phyloP scores from a whole-genome alignment of 2,113 vertebrate species.

The Pavo muticus region DNA sequence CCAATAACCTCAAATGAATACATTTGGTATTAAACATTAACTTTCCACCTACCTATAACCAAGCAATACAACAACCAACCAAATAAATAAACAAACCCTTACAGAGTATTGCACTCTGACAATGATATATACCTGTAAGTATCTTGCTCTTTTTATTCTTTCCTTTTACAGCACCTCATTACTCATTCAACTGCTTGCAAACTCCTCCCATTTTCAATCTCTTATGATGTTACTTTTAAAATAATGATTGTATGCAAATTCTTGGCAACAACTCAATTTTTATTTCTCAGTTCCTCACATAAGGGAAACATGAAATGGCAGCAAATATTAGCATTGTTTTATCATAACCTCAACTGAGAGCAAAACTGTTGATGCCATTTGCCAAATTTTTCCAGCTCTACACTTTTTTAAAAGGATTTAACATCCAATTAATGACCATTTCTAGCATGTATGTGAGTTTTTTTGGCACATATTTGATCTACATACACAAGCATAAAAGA shows the following conservation, averaged over 20 bases:
- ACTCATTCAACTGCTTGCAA: not conserved
- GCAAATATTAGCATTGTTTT: too few species aligned
- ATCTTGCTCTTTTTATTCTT: not conserved
- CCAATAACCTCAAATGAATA: not conserved
- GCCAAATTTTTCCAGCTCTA: not conserved
- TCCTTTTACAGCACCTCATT: not conserved
- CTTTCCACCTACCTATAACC: too few species aligned
- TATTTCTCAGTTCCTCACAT: not conserved
- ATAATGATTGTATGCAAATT: not conserved
- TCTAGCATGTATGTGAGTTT: not conserved
- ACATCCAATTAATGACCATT: not conserved
- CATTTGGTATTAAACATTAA: not conserved
- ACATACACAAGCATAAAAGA: not conserved
- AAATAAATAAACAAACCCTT: not conserved
- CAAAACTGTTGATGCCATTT: not conserved
- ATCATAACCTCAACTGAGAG: not conserved
- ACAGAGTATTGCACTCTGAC: not conserved
- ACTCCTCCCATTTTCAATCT: not conserved
- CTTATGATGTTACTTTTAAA: not conserved
- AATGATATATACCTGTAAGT: not conserved
- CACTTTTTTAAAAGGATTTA: not conserved
- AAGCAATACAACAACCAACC: too few species aligned
- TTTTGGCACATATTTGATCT: not conserved
- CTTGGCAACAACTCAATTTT: not conserved
- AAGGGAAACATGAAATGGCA: not conserved